Percentiles rank a stretch among this genome's conserved stretches.
These are phyloP conservation scores for Hoplias malabaricus DNA, from an alignment of 2,113 vertebrate species.

Conservation along the genomic window DNA sequence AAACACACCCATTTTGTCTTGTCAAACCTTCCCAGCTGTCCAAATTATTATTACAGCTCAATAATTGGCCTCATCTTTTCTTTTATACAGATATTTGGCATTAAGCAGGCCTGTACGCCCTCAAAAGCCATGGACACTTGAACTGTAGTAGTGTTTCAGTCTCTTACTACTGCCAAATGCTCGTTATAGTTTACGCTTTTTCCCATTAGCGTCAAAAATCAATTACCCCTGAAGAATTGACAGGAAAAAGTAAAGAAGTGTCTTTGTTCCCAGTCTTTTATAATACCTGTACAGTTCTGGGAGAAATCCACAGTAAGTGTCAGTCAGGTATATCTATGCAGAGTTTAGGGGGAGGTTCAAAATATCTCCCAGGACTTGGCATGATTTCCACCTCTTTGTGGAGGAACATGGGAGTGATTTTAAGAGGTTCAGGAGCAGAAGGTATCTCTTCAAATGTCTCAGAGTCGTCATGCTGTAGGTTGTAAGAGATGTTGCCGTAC, in stretches of 20 bases:
- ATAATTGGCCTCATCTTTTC: neutral
- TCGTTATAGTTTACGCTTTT: neutral
- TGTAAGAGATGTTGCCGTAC: constrained; percentile 96
- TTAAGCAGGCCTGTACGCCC: neutral
- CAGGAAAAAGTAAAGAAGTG: neutral
- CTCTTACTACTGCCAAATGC: neutral
- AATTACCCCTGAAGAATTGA: neutral
- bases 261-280: neutral
- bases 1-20: neutral
- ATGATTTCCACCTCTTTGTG: constrained; percentile 98
- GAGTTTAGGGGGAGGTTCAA: constrained; percentile 91
- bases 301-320: constrained; percentile 1
- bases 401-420: constrained; percentile 93
- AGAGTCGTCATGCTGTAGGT: constrained; percentile 89
- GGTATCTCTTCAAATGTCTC: constrained; percentile 87
- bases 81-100: neutral
- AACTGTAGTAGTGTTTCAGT: neutral
- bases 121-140: neutral
- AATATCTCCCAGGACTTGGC: constrained; percentile 95
- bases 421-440: constrained; percentile 82
- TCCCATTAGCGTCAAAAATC: neutral
- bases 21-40: neutral
- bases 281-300: neutral
- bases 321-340: constrained; percentile 97
- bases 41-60: neutral